Percentiles rank a stretch among this genome's conserved stretches.
These are phyloP conservation scores for Yponomeuta evonymella DNA, from an alignment of 2,888 invertebrate genomes.

Conservation along the genomic window DNA sequence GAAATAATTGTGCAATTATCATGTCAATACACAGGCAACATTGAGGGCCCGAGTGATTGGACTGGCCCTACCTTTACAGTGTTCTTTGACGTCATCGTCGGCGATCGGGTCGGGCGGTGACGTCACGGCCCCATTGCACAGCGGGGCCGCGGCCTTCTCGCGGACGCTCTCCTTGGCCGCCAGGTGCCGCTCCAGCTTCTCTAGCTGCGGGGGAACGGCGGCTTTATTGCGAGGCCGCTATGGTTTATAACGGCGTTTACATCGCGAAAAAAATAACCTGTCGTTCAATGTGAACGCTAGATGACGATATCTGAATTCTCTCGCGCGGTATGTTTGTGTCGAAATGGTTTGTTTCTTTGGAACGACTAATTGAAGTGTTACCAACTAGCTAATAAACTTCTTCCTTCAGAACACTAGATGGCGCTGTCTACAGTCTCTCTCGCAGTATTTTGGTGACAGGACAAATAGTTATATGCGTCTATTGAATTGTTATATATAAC, in stretches of 20 bases:
- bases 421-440: too few species aligned
- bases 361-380: too few species aligned
- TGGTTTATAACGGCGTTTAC: neutral
- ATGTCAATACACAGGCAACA: neutral
- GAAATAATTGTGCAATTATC: too few species aligned
- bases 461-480: too few species aligned
- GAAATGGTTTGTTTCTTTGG: too few species aligned
- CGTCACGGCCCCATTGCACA: conserved; percentile 10
- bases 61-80: conserved; percentile 34
- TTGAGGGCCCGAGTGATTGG: conserved; percentile 6
- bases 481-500: neutral
- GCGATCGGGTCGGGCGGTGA: conserved; percentile 2
- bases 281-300: too few species aligned
- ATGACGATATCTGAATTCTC: too few species aligned
- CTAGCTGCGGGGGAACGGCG: conserved; percentile 40
- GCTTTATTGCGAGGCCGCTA: neutral
- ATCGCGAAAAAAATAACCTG: too few species aligned
- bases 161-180: conserved; percentile 31
- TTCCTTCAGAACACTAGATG: too few species aligned
- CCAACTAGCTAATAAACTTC: too few species aligned
- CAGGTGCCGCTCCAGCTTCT: conserved; percentile 53
- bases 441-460: too few species aligned
- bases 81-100: conserved; percentile 36
- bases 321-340: too few species aligned
- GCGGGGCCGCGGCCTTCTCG: conserved; percentile 25